These are phyloP conservation scores for Ommatoiulus sabulosus DNA, from an alignment of 2,888 invertebrate genomes.

Conservation along the genomic window DNA sequence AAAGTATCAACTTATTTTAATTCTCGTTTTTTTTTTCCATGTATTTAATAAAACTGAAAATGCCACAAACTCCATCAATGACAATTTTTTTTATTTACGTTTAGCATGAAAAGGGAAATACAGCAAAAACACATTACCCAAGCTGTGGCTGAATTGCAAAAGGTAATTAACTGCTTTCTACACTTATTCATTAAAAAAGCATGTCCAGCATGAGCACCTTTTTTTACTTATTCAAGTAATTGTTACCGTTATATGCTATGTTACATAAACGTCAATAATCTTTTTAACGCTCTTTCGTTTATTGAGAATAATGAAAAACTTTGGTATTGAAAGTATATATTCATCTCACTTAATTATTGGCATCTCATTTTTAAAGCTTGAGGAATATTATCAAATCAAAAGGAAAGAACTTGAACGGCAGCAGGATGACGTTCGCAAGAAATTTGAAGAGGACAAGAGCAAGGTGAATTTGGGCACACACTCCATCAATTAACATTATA, in stretches of 20 bases:
- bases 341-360: not conserved
- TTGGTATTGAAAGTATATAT: too few species aligned
- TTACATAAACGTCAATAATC: too few species aligned
- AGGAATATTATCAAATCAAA: slow-evolving; percentile 80
- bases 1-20: not conserved
- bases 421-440: slow-evolving; percentile 81
- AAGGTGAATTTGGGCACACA: not conserved
- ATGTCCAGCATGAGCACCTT: too few species aligned
- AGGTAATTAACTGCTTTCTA: slow-evolving; percentile 44
- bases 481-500: not conserved
- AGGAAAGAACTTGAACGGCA: slow-evolving; percentile 80
- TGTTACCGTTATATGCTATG: too few species aligned
- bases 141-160: slow-evolving; percentile 59
- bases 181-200: too few species aligned
- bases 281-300: too few species aligned
- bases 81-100: slow-evolving; percentile 59
- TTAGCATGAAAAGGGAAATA: slow-evolving; percentile 85
- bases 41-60: not conserved
- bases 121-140: slow-evolving; percentile 70
- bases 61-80: not conserved
- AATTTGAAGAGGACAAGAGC: slow-evolving; percentile 73
- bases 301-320: too few species aligned
- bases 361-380: slow-evolving; percentile 68
- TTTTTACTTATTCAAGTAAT: too few species aligned
- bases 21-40: not conserved